These are phyloP conservation scores for Vulpes lagopus DNA, from an alignment of 2,113 vertebrate species.

Conservation along the genomic window DNA sequence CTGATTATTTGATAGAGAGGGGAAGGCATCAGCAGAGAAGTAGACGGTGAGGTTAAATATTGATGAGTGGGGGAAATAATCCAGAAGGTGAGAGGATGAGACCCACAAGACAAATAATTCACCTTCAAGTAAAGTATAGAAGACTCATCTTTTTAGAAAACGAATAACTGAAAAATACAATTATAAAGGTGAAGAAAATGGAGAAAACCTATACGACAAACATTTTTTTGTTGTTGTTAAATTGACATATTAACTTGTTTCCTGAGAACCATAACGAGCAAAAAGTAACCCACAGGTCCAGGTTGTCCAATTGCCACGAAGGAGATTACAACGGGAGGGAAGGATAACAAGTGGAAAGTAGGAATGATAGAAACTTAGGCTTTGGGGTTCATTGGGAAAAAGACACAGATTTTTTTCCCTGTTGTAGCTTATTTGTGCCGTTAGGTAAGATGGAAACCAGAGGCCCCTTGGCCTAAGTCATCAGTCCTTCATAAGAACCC, in stretches of 20 bases:
- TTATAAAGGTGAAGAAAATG: background rate
- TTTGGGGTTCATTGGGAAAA: background rate
- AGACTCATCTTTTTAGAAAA: background rate
- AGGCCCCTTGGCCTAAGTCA: background rate
- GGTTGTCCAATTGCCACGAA: background rate
- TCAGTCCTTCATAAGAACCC: background rate
- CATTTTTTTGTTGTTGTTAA: background rate
- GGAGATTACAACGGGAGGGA: background rate
- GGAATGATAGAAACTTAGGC: background rate
- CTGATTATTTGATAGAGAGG: background rate
- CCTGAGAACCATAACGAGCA: background rate
- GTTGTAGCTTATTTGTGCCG: background rate
- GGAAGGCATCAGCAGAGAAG: background rate
- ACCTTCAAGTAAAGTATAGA: background rate
- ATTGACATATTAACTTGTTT: background rate
- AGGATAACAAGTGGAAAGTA: background rate
- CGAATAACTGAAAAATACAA: background rate
- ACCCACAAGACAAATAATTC: background rate
- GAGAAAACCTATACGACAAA: background rate
- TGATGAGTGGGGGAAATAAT: background rate
- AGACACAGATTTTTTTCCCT: too few relatives aligned
- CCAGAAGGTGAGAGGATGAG: too few relatives aligned
- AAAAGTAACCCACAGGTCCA: background rate
- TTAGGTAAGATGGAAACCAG: background rate
- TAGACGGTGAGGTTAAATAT: background rate